Conservation (phyloP, 2,888 invertebrate genomes). For the Megalurothrips usitatus region DNA sequence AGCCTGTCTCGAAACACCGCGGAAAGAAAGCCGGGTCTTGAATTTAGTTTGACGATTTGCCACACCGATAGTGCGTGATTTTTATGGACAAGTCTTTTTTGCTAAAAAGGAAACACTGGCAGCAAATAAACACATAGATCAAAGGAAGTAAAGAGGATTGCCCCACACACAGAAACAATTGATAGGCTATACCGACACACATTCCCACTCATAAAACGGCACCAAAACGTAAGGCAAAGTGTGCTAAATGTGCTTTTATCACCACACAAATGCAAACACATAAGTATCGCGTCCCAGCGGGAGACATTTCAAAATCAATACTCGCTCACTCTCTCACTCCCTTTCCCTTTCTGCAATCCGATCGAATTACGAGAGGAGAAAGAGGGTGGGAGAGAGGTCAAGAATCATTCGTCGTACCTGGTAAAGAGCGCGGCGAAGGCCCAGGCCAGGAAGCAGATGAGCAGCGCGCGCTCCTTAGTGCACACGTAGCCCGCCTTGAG, state of each 20-base stretch:
- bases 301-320: no score
- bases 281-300: conserved; percentile 30
- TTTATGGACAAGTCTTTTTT: background rate
- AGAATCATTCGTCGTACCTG: conserved; percentile 58
- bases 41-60: no score
- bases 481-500: conserved; percentile 85
- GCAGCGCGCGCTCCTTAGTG: conserved; percentile 76
- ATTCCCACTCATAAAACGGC: background rate
- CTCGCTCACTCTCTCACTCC: no score
- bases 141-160: background rate
- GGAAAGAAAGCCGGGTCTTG: no score
- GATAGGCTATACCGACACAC: background rate
- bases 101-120: background rate
- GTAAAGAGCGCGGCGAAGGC: conserved; percentile 77
- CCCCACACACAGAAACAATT: background rate
- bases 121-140: conserved; percentile 16
- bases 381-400: conserved; percentile 9
- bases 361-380: background rate
- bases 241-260: conserved; percentile 15
- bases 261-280: conserved; percentile 41
- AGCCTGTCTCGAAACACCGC: no score
- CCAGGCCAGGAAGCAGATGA: conserved; percentile 80
- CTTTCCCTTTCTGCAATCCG: no score
- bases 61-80: background rate
- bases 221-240: conserved; percentile 10